These are phyloP conservation scores for Chloropsis cyanopogon DNA, from an alignment of 2,113 vertebrate species.

Conservation along the genomic window DNA sequence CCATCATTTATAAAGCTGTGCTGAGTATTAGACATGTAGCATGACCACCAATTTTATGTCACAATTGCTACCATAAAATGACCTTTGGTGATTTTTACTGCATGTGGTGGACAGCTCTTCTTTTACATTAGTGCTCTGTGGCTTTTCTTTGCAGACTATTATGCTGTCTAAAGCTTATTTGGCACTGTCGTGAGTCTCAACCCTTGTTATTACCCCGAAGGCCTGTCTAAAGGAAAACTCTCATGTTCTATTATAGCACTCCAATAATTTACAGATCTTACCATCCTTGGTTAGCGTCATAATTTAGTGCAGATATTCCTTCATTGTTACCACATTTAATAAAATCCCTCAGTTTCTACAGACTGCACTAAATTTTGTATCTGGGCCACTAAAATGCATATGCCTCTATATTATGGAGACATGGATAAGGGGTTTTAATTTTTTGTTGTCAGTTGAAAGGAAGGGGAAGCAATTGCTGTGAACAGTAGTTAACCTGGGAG, in stretches of 20 bases:
- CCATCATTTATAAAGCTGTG: slow-evolving; percentile 84
- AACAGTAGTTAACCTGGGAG: slow-evolving; percentile 58
- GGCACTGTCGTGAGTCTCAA: slow-evolving; percentile 80
- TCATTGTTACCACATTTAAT: slow-evolving; percentile 63
- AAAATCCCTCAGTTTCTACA: slow-evolving; percentile 64
- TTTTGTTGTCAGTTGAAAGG: slow-evolving; percentile 53
- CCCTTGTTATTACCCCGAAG: slow-evolving; percentile 85
- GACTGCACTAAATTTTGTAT: slow-evolving; percentile 1
- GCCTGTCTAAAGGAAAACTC: slow-evolving; percentile 76
- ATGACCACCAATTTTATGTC: slow-evolving; percentile 88
- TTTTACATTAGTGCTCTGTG: slow-evolving; percentile 85
- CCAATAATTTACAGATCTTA: slow-evolving; percentile 77
- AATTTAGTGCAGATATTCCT: slow-evolving; percentile 78
- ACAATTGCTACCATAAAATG: slow-evolving; percentile 88
- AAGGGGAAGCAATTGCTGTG: slow-evolving; percentile 37
- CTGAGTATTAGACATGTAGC: slow-evolving; percentile 88
- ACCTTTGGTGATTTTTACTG: slow-evolving; percentile 87
- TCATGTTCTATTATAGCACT: slow-evolving; percentile 77
- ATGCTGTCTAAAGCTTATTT: slow-evolving; percentile 85
- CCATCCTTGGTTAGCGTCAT: slow-evolving; percentile 72
- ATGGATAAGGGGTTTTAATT: slow-evolving; percentile 38
- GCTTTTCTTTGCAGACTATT: slow-evolving; percentile 85
- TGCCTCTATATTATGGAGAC: background rate
- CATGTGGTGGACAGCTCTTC: slow-evolving; percentile 84
- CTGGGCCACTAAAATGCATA: slow-evolving; percentile 45